Base-by-base conservation (phyloP, 2,797 vertebrate genomes). In the Chrysocyon brachyurus region DNA sequence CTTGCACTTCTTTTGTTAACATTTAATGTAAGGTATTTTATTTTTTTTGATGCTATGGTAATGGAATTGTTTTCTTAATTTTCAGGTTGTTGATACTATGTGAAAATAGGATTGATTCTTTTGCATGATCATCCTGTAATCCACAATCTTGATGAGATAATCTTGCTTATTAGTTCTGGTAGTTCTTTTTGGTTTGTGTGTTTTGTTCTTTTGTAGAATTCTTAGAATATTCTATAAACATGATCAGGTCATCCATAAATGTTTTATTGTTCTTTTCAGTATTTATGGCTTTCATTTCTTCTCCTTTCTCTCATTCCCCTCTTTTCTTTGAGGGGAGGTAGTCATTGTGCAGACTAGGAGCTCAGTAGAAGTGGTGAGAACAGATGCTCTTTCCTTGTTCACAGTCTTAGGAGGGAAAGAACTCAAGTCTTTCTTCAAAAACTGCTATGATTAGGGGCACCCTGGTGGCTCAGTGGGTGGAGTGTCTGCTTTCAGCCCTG, bases 331-430 rank as follows among this genome's bases (percentile, higher is more conserved):
- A 10, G 9, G 9, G 7, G 21, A 15, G 7, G 15, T 31, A 6
- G 28, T 16, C 7, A 24, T 49, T 10, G 57, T 31, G 12, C 61
- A n/a, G 28, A 28, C 22, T 36, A 14, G 40, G 9, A 26, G 46
- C 59, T 49, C 49, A 49, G 0, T 1, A 14, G 46, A 1, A 1
- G 26, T 0, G 1, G 17, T 12, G 6, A 49, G 64, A 57, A 40
- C 9, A 40, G 91, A 10, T 5, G 5, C 15, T 16, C 3, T 36
- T n/a, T 31, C 26, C n/a, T 46, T 6, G 19, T 22, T 59, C 14
- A 2, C 22, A 12, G 0, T 22, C 17, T 73, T 1, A 1, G 31
- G 81, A 36, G 6, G 12, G 79, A 26, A 31, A 1, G 31, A 36
- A 0, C 11, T 36, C 21, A 3, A 40, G 31, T 12, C 33, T 52